A percentile compares a stretch with the other conserved stretches of the same genome.
These are phyloP conservation scores for Rotaria socialis DNA, from an alignment of 2,888 invertebrate genomes.

Conservation along the genomic window DNA sequence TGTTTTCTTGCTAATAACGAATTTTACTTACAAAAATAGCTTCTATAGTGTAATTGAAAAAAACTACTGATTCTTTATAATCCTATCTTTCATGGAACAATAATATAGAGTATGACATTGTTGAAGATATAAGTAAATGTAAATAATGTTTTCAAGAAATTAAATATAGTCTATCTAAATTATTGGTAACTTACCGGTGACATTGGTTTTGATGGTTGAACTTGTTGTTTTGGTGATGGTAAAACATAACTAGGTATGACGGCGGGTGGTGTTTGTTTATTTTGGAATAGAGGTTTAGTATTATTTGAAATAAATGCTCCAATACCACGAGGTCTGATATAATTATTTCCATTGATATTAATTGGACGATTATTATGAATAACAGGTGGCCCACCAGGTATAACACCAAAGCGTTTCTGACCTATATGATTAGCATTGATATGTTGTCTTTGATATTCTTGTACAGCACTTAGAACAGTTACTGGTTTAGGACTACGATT, in stretches of 20 bases:
- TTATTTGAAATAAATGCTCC: not conserved
- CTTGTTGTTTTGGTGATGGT: constrained; percentile 27
- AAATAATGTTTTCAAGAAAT: too few relatives aligned
- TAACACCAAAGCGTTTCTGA: not conserved
- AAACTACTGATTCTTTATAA: too few relatives aligned
- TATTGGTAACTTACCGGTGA: not conserved
- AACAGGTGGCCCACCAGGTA: not conserved
- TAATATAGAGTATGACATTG: too few relatives aligned
- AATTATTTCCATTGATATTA: not conserved
- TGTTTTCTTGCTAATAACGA: too few relatives aligned
- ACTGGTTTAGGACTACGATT: not conserved
- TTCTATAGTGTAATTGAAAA: too few relatives aligned
- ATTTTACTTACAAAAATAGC: too few relatives aligned
- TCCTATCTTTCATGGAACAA: too few relatives aligned
- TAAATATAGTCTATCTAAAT: too few relatives aligned
- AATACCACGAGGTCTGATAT: not conserved
- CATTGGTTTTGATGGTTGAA: constrained; percentile 21
- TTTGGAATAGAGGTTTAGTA: not conserved
- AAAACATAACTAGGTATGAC: not conserved
- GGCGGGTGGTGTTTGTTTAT: not conserved
- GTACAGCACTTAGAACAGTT: constrained; percentile 2
- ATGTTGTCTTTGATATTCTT: constrained; percentile 31
- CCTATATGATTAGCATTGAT: not conserved
- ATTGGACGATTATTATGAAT: not conserved
- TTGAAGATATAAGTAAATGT: too few relatives aligned